Evolutionary conservation across 2,888 invertebrate species (phyloP).

Genomic region (Lymantria dispar): DNA sequence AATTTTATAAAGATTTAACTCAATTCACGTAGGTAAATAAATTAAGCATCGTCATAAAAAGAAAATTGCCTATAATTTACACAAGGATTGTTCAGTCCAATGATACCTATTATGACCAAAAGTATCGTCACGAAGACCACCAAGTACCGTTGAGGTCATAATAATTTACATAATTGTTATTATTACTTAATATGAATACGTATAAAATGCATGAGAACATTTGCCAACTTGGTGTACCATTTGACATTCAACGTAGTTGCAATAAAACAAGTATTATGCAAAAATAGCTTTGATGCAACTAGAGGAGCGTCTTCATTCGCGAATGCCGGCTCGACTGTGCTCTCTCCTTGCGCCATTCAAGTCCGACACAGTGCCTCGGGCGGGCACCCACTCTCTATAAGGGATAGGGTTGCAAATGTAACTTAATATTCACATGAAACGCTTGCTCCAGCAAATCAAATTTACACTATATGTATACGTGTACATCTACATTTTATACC

Average conservation of each 20-base stretch:
- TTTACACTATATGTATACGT: background rate
- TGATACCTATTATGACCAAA: slow-evolving; percentile 3
- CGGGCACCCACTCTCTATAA: slow-evolving; percentile 32
- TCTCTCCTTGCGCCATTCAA: slow-evolving; percentile 49
- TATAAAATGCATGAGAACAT: background rate
- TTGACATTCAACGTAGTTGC: slow-evolving; percentile 66
- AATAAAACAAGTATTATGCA: slow-evolving; percentile 66
- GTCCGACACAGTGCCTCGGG: slow-evolving; percentile 45
- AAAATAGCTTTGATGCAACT: slow-evolving; percentile 51
- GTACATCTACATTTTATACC: too few species aligned
- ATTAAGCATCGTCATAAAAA: slow-evolving; percentile 10
- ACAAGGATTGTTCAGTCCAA: background rate
- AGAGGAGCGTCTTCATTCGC: slow-evolving; percentile 53
- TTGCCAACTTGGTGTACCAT: slow-evolving; percentile 38
- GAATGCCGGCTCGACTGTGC: slow-evolving; percentile 21
- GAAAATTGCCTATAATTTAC: slow-evolving; percentile 4
- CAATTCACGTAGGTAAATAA: slow-evolving; percentile 9
- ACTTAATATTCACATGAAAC: slow-evolving; percentile 4
- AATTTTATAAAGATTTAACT: too few species aligned
- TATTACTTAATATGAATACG: background rate
- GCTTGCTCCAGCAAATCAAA: background rate
- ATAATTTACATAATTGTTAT: background rate
- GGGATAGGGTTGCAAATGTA: slow-evolving; percentile 21
- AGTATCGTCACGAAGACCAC: background rate
- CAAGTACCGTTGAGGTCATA: background rate